phyloP scores from a whole-genome alignment of 2,113 vertebrate species.

The Cheilinus undulatus region DNA sequence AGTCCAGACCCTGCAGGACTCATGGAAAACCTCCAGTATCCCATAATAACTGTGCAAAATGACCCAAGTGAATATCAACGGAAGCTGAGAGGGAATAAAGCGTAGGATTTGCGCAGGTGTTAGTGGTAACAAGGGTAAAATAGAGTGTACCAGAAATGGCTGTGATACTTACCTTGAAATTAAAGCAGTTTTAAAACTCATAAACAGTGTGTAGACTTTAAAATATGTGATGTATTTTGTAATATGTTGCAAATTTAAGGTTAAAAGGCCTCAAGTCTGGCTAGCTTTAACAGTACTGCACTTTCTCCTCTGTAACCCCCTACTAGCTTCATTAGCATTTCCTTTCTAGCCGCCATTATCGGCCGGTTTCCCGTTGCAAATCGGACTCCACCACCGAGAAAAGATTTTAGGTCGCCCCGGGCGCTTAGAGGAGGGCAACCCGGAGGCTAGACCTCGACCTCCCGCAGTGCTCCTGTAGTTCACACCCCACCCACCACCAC shows the following conservation, averaged over 20 bases:
- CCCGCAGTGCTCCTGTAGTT: conserved; percentile 77
- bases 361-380: conserved; percentile 82
- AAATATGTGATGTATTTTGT: neutral
- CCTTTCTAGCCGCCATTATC: conserved; percentile 81
- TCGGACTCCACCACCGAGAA: conserved; percentile 78
- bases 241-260: neutral
- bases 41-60: neutral
- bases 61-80: neutral
- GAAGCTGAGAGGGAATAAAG: neutral
- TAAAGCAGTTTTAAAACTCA: neutral
- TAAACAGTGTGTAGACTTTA: neutral
- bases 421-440: conserved; percentile 75
- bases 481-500: conserved; percentile 26
- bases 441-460: conserved; percentile 80
- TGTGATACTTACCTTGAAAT: neutral
- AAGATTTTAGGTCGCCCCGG: conserved; percentile 74
- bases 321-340: conserved; percentile 82
- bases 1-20: conserved; percentile 10
- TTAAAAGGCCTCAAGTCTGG: conserved; percentile 15
- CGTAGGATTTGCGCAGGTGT: neutral
- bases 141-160: neutral
- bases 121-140: neutral
- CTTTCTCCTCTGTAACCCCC: conserved; percentile 64
- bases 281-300: conserved; percentile 49
- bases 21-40: neutral